A percentile compares a stretch with the other conserved stretches of the same genome.
Evolutionary conservation across 2,797 vertebrate genomes (phyloP).

Genomic region (Allobates femoralis): DNA sequence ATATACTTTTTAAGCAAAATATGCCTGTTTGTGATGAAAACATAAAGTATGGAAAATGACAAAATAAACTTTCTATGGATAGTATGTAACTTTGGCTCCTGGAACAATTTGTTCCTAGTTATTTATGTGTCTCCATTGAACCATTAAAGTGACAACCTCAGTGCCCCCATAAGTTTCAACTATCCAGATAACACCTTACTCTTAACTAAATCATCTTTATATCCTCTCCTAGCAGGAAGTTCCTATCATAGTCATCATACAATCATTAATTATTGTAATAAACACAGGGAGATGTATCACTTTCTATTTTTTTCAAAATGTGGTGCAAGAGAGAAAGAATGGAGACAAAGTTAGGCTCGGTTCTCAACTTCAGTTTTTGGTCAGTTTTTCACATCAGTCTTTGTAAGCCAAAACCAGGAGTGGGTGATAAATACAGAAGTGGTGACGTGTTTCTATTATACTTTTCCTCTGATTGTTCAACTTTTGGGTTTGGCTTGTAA

Average conservation of each 20-base stretch:
- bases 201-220: not conserved
- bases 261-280: not conserved
- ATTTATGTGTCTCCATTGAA: not conserved
- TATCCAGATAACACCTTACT: not conserved
- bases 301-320: not conserved
- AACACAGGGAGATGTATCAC: not conserved
- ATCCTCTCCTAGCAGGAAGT: not conserved
- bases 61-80: no score
- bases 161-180: not conserved
- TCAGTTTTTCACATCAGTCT: no score
- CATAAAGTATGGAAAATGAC: not conserved
- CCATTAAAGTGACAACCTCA: not conserved
- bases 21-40: not conserved
- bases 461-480: no score
- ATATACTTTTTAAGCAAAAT: not conserved
- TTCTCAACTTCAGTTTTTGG: no score
- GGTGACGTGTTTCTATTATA: no score
- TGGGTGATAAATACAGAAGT: no score
- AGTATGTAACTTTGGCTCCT: not conserved
- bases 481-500: no score
- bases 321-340: not conserved
- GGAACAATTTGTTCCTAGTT: not conserved
- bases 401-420: no score
- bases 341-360: no score
- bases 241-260: not conserved